Base-by-base conservation (phyloP, 2,888 invertebrate species). In the Coleophora flavipennella region DNA sequence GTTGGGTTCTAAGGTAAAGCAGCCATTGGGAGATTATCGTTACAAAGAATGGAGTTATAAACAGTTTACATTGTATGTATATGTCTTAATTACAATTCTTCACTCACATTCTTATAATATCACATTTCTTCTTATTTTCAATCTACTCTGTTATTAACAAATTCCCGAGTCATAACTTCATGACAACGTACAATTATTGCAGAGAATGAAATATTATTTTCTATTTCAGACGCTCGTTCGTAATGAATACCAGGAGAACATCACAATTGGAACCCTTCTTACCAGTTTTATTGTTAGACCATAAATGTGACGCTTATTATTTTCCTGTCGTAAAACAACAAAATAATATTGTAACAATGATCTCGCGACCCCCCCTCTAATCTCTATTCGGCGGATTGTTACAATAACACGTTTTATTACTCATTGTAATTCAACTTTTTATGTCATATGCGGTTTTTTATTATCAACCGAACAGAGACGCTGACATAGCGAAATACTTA, bases 241-340 rank as follows among this genome's bases (percentile, higher is more conserved):
- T 38, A 38, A 38, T 38, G 38, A 38, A 38, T 55, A 50, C 50
- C 55, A 50, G 41, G 44, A 45, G 51, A 41, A 43, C 48, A 39
- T 42, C 55, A 64, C 62, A 66, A 62, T 57, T 49, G 57, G 43
- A 44, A 45, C 60, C 66, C 66, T 59, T 62, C 51, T 60, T 63
- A 41, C 33, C 54, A 63, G 51, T 77, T 79, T 80, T 78, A 81
- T 76, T 70, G 69, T 68, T 47, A 49, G 44, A 42, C 59, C 68
- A 69, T 78, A 80, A 80, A 78, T 65, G 70, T 56, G 59, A 52
- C 61, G 68, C 67, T 79, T 77, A 80, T 78, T 78, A 78, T 79
- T 78, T 79, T 75, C 68, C 62, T 57, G 77, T 80, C 79, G 67
- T 81, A 81, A 81, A 83, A 77, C 76, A 74, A 74, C 72, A 71